A percentile compares a stretch with the other conserved stretches of the same genome.
phyloP scores from a whole-genome alignment of 2,113 vertebrate genomes.

The Bos taurus region DNA sequence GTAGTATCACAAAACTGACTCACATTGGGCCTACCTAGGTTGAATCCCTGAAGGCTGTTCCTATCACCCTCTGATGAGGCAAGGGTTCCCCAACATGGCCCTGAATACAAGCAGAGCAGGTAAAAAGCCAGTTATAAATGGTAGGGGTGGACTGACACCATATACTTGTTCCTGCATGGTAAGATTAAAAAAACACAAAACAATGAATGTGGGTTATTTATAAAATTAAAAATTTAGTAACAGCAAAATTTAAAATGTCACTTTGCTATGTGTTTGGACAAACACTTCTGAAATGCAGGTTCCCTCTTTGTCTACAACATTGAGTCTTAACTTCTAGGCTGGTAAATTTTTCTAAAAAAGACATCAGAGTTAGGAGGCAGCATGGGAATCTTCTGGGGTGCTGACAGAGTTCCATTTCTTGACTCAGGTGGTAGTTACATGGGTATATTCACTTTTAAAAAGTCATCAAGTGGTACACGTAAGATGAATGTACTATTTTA shows the following conservation, averaged over 20 bases:
- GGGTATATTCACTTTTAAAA: background rate
- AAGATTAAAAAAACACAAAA: background rate
- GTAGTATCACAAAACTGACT: background rate
- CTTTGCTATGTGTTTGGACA: background rate
- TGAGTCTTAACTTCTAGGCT: background rate
- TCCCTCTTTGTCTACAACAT: background rate
- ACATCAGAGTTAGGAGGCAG: background rate
- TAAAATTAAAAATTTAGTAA: background rate
- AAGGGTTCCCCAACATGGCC: background rate
- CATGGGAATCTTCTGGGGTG: background rate
- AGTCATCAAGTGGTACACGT: background rate
- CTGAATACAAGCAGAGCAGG: background rate
- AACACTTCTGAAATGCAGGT: background rate
- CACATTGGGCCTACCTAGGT: background rate
- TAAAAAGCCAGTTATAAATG: constrained; percentile 1
- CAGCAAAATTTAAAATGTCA: background rate
- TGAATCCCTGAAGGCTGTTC: background rate
- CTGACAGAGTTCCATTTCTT: background rate
- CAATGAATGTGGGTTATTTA: background rate
- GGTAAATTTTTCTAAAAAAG: constrained; percentile 7
- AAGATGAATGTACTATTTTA: background rate
- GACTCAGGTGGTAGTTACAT: background rate
- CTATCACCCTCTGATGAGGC: background rate
- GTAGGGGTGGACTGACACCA: background rate
- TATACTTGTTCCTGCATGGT: background rate